Percentiles rank a stretch among this genome's conserved stretches.
Conservation (phyloP, 2,113 vertebrate genomes). For the Myodes glareolus region DNA sequence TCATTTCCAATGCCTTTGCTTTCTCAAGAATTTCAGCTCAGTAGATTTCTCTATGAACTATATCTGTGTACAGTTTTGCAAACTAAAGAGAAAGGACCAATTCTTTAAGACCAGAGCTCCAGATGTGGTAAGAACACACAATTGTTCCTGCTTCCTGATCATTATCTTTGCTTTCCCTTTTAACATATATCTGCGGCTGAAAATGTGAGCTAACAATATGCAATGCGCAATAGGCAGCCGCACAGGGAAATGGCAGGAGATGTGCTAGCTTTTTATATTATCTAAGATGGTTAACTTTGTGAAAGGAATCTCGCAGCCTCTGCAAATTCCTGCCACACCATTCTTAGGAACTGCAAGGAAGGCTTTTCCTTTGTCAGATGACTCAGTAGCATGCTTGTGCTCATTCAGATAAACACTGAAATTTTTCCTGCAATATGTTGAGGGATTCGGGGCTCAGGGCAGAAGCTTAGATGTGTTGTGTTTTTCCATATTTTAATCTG, state of each 20-base stretch:
- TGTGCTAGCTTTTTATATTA: conserved; percentile 60
- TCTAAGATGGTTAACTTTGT: conserved; percentile 53
- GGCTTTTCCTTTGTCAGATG: conserved; percentile 63
- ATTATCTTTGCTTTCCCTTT: conserved; percentile 70
- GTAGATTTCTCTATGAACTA: conserved; percentile 16
- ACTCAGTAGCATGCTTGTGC: conserved; percentile 30
- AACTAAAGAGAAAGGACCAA: not conserved
- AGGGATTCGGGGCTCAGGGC: not conserved
- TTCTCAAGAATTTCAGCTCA: conserved; percentile 46
- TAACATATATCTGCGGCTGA: conserved; percentile 61
- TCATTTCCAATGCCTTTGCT: not conserved
- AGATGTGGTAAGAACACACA: conserved; percentile 62
- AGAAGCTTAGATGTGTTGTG: conserved; percentile 5
- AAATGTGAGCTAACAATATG: conserved; percentile 64
- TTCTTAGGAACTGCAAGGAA: conserved; percentile 58
- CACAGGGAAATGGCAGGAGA: conserved; percentile 55
- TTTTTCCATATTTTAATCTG: conserved; percentile 53
- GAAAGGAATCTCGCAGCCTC: conserved; percentile 56
- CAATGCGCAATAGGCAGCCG: conserved; percentile 43
- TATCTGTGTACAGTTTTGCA: conserved; percentile 37
- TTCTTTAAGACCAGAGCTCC: conserved; percentile 36
- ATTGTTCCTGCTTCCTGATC: conserved; percentile 49
- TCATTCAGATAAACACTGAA: conserved; percentile 57
- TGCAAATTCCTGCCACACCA: conserved; percentile 40
- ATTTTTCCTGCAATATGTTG: conserved; percentile 39